Conservation (phyloP, 2,113 vertebrate species). For the Poeciliopsis turrubarensis region DNA sequence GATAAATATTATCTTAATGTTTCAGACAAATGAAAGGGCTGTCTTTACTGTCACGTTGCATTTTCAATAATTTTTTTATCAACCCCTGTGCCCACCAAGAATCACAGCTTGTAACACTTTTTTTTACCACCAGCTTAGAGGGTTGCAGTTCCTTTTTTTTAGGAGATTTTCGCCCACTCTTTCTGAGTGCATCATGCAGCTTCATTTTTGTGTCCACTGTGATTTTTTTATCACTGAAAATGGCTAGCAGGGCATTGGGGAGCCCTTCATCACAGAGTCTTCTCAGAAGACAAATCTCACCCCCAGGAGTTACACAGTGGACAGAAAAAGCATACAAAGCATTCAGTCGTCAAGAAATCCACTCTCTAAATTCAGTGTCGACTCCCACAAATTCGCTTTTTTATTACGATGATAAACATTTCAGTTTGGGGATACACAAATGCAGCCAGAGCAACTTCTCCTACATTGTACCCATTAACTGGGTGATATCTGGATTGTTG, state of each 20-base stretch:
- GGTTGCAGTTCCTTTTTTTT: background rate
- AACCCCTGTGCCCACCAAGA: background rate
- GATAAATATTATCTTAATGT: background rate
- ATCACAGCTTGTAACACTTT: background rate
- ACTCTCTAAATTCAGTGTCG: too few relatives aligned
- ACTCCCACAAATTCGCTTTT: too few relatives aligned
- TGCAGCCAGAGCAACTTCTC: too few relatives aligned
- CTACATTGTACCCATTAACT: background rate
- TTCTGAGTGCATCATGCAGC: background rate
- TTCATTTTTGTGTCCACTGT: background rate
- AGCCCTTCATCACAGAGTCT: background rate
- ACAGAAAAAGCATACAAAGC: background rate
- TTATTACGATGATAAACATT: too few relatives aligned
- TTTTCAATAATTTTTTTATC: background rate
- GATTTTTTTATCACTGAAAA: background rate
- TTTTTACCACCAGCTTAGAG: background rate
- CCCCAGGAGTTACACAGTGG: background rate
- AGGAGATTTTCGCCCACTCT: background rate
- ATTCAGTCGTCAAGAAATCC: background rate
- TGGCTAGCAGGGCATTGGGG: background rate
- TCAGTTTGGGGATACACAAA: too few relatives aligned
- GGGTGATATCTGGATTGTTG: background rate
- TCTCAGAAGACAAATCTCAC: background rate
- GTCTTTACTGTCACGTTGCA: background rate
- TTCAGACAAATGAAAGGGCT: background rate